Evolutionary conservation across 2,113 vertebrate species (phyloP).

Genomic region (Camelus dromedarius): DNA sequence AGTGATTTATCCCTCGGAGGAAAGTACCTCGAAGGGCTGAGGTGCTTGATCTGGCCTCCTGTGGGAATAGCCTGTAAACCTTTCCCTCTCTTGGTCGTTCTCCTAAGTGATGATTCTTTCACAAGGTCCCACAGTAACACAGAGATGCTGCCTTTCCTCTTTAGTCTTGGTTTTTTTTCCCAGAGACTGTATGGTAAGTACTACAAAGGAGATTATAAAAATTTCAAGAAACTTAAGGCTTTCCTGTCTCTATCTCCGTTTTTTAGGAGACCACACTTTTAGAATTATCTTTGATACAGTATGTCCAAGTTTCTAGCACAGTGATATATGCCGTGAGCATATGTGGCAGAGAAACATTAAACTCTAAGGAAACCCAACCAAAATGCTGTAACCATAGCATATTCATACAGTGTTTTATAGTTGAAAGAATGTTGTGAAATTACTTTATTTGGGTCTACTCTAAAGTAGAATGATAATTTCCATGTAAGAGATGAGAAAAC

Average conservation of each 20-base stretch:
- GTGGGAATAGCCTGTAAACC: background rate
- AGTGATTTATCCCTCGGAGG: background rate
- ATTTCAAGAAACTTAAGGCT: background rate
- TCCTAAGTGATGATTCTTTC: constrained; percentile 26
- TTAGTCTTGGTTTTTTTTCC: background rate
- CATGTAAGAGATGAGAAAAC: background rate
- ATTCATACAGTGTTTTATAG: background rate
- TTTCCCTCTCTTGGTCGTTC: constrained; percentile 23
- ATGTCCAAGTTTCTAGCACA: background rate
- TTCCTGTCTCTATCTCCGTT: background rate
- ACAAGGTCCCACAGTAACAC: background rate
- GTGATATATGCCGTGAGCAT: background rate
- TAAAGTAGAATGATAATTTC: background rate
- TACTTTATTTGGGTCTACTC: background rate
- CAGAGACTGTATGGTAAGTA: background rate
- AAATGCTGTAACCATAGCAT: background rate
- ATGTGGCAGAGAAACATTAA: background rate
- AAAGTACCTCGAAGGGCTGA: background rate
- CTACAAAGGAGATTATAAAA: background rate
- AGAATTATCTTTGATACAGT: background rate
- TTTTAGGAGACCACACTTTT: background rate
- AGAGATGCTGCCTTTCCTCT: background rate
- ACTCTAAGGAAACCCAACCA: background rate
- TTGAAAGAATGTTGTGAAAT: background rate
- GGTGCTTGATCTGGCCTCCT: background rate